phyloP scores from a whole-genome alignment of 2,888 invertebrate species.

The Cistogaster globosa region DNA sequence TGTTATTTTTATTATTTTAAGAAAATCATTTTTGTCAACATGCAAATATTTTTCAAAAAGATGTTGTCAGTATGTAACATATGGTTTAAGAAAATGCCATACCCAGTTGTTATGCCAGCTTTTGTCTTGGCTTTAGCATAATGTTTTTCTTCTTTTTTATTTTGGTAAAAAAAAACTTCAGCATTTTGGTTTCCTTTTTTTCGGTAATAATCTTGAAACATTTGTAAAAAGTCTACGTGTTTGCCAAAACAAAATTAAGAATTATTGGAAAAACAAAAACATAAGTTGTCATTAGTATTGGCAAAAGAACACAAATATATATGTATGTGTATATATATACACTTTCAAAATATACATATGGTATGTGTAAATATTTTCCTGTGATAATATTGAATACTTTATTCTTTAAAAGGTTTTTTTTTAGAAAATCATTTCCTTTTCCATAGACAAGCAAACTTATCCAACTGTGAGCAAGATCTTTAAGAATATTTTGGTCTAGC shows the following conservation, averaged over 20 bases:
- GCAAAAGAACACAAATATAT: constrained; percentile 26
- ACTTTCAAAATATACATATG: background rate
- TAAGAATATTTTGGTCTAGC: constrained; percentile 8
- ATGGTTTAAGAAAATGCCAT: constrained; percentile 10
- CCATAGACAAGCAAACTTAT: constrained; percentile 8
- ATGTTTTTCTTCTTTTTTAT: background rate
- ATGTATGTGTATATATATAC: background rate
- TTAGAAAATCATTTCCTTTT: constrained; percentile 60
- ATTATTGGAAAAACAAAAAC: constrained; percentile 50
- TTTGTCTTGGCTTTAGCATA: constrained; percentile 9
- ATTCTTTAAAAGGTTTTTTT: constrained; percentile 20
- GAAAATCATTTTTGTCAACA: constrained; percentile 64
- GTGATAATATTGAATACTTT: constrained; percentile 42
- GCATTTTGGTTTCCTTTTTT: constrained; percentile 24
- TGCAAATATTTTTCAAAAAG: constrained; percentile 62
- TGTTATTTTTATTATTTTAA: constrained; percentile 31
- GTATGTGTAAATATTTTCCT: background rate
- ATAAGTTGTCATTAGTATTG: constrained; percentile 67
- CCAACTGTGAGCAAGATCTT: constrained; percentile 21
- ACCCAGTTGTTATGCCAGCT: background rate
- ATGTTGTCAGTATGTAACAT: constrained; percentile 45
- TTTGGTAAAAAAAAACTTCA: constrained; percentile 25
- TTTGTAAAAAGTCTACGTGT: constrained; percentile 66
- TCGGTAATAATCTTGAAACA: constrained; percentile 45
- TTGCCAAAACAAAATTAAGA: constrained; percentile 47